These are phyloP conservation scores for Pseudopleuronectes americanus DNA, from an alignment of 2,797 vertebrate species.

Conservation along the genomic window DNA sequence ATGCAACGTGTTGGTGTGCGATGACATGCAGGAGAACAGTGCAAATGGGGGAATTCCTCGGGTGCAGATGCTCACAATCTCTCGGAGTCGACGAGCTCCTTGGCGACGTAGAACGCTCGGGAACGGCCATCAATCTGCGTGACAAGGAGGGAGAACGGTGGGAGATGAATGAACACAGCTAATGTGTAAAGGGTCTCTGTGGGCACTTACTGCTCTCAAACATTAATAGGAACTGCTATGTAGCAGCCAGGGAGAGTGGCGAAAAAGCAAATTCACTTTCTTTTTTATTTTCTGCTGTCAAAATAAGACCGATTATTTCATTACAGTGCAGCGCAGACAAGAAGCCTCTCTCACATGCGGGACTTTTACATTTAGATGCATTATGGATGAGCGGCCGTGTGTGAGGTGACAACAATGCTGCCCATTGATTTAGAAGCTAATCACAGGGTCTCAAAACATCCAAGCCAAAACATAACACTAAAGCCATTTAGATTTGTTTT, in stretches of 20 bases:
- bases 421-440: slow-evolving; percentile 83
- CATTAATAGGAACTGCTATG: slow-evolving; percentile 52
- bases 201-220: slow-evolving; percentile 53
- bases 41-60: slow-evolving; percentile 14
- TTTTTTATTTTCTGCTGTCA: slow-evolving; percentile 71
- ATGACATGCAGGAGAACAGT: background rate
- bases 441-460: slow-evolving; percentile 72
- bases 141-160: slow-evolving; percentile 60
- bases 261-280: slow-evolving; percentile 42
- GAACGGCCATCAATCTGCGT: slow-evolving; percentile 92
- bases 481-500: slow-evolving; percentile 57
- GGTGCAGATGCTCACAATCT: slow-evolving; percentile 87
- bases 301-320: slow-evolving; percentile 84
- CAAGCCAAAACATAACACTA: slow-evolving; percentile 65
- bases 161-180: slow-evolving; percentile 71
- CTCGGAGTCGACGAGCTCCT: slow-evolving; percentile 93
- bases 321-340: slow-evolving; percentile 69
- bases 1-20: slow-evolving; percentile 9
- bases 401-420: slow-evolving; percentile 71
- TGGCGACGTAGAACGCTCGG: slow-evolving; percentile 90
- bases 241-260: slow-evolving; percentile 18
- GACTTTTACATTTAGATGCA: slow-evolving; percentile 78
- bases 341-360: slow-evolving; percentile 67
- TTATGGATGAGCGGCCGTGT: slow-evolving; percentile 80
- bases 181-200: slow-evolving; percentile 68